A percentile compares a stretch with the other conserved stretches of the same genome.
Conservation (phyloP, 2,888 invertebrate species). For the Cenopis cana region DNA sequence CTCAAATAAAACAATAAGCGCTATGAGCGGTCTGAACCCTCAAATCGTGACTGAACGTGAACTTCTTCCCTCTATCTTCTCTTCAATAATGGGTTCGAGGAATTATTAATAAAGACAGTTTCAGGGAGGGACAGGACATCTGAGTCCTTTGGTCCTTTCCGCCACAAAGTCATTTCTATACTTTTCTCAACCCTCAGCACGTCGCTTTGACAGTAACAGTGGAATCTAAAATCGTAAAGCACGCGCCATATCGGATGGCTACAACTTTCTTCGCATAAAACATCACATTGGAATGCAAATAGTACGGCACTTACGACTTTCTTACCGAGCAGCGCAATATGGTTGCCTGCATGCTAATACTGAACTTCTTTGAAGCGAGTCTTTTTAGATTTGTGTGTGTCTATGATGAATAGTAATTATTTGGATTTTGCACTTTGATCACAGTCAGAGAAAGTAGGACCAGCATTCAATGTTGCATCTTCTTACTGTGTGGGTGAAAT, state of each 20-base stretch:
- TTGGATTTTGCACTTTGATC: constrained; percentile 24
- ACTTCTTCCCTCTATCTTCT: no score
- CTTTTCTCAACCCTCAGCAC: constrained; percentile 52
- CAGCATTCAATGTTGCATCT: background rate
- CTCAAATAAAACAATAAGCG: no score
- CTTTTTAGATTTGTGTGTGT: constrained; percentile 15
- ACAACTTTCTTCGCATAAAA: constrained; percentile 52
- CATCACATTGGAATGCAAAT: background rate
- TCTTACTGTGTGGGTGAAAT: background rate
- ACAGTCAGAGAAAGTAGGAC: background rate
- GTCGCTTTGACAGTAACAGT: constrained; percentile 82
- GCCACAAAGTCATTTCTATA: constrained; percentile 46
- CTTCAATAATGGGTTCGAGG: no score
- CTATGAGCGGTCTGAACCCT: no score
- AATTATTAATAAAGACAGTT: no score
- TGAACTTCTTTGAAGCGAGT: constrained; percentile 46
- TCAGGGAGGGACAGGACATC: no score
- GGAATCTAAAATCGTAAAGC: constrained; percentile 83
- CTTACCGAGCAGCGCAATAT: background rate
- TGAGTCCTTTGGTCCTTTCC: no score
- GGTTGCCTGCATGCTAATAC: constrained; percentile 75
- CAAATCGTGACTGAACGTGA: no score
- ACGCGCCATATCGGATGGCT: constrained; percentile 76
- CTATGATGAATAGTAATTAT: constrained; percentile 24
- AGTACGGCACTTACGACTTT: background rate